Conservation (phyloP, 92 coral and sea anemone genomes). For the Porites evermanni region DNA sequence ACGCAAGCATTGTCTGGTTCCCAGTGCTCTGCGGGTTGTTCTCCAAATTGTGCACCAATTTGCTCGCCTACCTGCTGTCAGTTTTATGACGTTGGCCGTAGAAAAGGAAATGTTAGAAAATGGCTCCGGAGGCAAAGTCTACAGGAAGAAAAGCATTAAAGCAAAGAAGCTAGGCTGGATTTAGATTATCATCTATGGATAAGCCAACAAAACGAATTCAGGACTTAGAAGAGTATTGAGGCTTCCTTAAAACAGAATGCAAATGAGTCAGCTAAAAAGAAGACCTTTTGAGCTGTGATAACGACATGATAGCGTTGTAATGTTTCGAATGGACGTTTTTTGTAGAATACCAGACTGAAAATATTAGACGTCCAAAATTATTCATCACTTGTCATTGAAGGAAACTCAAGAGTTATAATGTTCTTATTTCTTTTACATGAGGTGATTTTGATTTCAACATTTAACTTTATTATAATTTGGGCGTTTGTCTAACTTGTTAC, state of each 20-base stretch:
- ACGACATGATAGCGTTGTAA: too few species aligned
- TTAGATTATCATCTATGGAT: not conserved
- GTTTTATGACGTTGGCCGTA: slow-evolving; percentile 30
- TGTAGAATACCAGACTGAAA: too few species aligned
- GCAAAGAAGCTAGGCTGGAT: not conserved
- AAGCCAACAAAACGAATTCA: not conserved
- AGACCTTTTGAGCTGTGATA: too few species aligned
- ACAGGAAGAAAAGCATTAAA: slow-evolving; percentile 29
- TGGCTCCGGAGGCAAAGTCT: slow-evolving; percentile 9
- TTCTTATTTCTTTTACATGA: too few species aligned
- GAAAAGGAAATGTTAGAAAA: slow-evolving; percentile 5
- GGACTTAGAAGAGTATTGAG: not conserved
- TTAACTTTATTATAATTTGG: too few species aligned
- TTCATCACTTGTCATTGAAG: too few species aligned
- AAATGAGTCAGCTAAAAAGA: too few species aligned
- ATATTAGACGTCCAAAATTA: too few species aligned
- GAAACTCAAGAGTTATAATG: too few species aligned
- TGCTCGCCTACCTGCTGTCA: slow-evolving; percentile 58
- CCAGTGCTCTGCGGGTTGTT: slow-evolving; percentile 49
- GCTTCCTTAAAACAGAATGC: not conserved
- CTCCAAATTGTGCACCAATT: slow-evolving; percentile 59
- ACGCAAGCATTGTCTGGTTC: slow-evolving; percentile 30
- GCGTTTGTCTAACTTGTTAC: too few species aligned
- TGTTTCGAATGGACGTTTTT: too few species aligned
- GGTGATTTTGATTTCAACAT: too few species aligned